Evolutionary conservation across 2,888 invertebrate species (phyloP).

Genomic region (Hylaea fasciaria): DNA sequence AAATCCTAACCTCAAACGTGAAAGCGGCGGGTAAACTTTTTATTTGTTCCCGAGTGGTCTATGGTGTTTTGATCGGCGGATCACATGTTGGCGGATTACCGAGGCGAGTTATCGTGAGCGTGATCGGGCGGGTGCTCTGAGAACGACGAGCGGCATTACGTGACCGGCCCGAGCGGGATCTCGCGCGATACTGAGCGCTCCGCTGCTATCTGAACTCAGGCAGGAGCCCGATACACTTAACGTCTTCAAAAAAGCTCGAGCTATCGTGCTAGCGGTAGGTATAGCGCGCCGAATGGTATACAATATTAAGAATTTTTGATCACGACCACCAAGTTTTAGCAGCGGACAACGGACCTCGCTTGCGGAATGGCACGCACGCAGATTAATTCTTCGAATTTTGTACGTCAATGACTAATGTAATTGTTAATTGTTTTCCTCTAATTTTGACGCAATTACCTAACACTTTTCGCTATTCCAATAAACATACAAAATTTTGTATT

Average conservation of each 20-base stretch:
- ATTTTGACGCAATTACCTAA: too few species aligned
- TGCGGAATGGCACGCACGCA: constrained; percentile 16
- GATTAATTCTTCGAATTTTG: constrained; percentile 9
- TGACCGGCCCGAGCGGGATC: constrained; percentile 65
- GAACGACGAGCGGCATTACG: constrained; percentile 58
- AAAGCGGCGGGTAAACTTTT: constrained; percentile 49
- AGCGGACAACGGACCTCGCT: constrained; percentile 7
- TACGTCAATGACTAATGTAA: constrained; percentile 16
- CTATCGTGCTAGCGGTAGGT: constrained; percentile 25
- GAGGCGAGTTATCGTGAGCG: constrained; percentile 69
- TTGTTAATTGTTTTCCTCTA: constrained; percentile 8
- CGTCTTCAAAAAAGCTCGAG: constrained; percentile 64
- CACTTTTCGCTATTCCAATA: not conserved
- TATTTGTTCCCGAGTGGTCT: constrained; percentile 25
- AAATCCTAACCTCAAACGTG: constrained; percentile 67
- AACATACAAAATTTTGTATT: not conserved
- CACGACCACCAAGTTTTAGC: constrained; percentile 4
- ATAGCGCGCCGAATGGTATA: constrained; percentile 4
- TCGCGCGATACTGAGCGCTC: constrained; percentile 73
- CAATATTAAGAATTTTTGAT: constrained; percentile 19
- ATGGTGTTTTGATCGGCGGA: constrained; percentile 63
- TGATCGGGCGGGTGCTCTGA: constrained; percentile 60
- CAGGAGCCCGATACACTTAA: constrained; percentile 58
- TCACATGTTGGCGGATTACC: constrained; percentile 66
- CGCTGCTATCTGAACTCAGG: constrained; percentile 61